Evolutionary conservation across 2,888 invertebrate genomes (phyloP).

Genomic region (Apamea crenata): DNA sequence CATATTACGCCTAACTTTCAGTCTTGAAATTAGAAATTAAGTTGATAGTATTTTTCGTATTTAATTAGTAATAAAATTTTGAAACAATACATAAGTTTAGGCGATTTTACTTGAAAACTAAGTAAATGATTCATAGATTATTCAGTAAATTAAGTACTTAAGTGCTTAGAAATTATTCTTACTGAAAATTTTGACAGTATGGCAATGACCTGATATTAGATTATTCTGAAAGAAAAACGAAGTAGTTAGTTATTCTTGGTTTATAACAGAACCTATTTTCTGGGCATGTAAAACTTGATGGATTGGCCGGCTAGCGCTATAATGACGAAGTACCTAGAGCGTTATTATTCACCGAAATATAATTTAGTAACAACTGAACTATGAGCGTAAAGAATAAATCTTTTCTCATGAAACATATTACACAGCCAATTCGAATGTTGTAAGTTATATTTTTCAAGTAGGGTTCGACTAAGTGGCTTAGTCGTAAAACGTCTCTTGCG

Average conservation of each 20-base stretch:
- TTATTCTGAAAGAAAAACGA: slow-evolving; percentile 42
- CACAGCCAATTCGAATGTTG: neutral
- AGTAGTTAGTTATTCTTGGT: slow-evolving; percentile 19
- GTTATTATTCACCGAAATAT: slow-evolving; percentile 55
- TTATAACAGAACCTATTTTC: slow-evolving; percentile 27
- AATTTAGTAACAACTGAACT: slow-evolving; percentile 53
- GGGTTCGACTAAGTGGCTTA: neutral
- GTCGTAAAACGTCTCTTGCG: no score
- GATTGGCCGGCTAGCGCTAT: slow-evolving; percentile 57
- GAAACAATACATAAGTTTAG: slow-evolving; percentile 1
- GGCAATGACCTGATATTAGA: slow-evolving; percentile 60
- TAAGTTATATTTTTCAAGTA: slow-evolving; percentile 23
- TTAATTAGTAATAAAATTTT: neutral
- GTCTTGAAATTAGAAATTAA: neutral
- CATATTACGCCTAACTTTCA: slow-evolving; percentile 5
- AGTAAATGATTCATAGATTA: neutral
- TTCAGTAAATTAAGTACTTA: neutral
- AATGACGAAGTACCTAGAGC: slow-evolving; percentile 49
- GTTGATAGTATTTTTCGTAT: neutral
- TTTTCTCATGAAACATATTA: slow-evolving; percentile 34
- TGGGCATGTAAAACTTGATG: slow-evolving; percentile 65
- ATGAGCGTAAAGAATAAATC: slow-evolving; percentile 42
- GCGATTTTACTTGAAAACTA: neutral
- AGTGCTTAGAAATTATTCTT: no score
- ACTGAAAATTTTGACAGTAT: slow-evolving; percentile 24